phyloP scores from a whole-genome alignment of 2,888 invertebrate genomes.

The Andrena marginata region DNA sequence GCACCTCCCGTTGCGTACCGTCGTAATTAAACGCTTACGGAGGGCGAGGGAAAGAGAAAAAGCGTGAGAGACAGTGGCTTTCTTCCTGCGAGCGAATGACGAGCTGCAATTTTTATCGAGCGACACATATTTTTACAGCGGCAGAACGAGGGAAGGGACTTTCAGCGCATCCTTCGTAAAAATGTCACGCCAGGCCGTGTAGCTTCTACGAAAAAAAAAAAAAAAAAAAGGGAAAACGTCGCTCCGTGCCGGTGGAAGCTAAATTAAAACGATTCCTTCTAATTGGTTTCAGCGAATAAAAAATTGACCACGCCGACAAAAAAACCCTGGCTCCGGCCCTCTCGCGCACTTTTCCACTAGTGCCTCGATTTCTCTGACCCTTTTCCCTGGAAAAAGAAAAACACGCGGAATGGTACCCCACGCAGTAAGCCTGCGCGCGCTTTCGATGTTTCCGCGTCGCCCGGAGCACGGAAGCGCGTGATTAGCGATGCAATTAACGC shows the following conservation, averaged over 20 bases:
- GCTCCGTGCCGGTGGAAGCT: background rate
- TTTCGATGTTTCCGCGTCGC: slow-evolving; percentile 12
- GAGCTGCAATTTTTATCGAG: slow-evolving; percentile 29
- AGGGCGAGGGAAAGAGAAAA: no score
- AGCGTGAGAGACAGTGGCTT: background rate
- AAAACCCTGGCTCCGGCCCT: background rate
- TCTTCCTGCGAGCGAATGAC: background rate
- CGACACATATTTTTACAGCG: slow-evolving; percentile 11
- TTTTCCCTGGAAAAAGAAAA: background rate
- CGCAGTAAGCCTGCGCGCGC: background rate
- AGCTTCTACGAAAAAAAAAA: slow-evolving; percentile 1
- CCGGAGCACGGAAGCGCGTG: slow-evolving; percentile 12
- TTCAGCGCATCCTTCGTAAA: background rate
- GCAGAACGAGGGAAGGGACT: background rate
- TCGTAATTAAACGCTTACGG: slow-evolving; percentile 9
- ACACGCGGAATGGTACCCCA: background rate
- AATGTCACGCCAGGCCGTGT: slow-evolving; percentile 5
- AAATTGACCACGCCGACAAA: background rate
- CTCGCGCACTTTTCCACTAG: no score
- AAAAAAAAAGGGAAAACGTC: background rate
- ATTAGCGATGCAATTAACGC: slow-evolving; percentile 46
- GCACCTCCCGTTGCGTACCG: background rate
- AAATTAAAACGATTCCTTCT: background rate
- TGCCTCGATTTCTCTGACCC: no score
- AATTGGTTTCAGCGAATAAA: background rate